Percentiles rank a stretch among this genome's conserved stretches.
Evolutionary conservation across 2,797 vertebrate species (phyloP).

Genomic region (Onychomys torridus): DNA sequence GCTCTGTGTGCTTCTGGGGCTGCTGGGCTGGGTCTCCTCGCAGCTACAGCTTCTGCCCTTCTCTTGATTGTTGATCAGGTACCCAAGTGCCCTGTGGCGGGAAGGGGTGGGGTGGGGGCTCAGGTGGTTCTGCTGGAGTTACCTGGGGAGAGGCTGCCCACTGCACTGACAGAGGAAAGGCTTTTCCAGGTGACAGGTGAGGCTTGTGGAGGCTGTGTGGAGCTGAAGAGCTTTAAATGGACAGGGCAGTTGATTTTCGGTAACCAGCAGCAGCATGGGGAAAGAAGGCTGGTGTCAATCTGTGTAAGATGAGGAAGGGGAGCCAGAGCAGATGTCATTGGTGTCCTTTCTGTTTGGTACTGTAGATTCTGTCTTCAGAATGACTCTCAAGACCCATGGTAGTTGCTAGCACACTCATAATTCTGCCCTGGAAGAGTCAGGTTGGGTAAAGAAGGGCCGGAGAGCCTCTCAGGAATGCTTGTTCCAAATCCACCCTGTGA

Average conservation of each 20-base stretch:
- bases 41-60: slow-evolving; percentile 81
- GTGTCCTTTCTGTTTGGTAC: neutral
- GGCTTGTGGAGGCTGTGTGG: neutral
- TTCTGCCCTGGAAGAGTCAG: neutral
- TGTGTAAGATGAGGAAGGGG: neutral
- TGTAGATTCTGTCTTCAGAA: neutral
- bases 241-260: neutral
- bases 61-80: slow-evolving; percentile 79
- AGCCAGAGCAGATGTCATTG: neutral
- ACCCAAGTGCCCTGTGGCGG: slow-evolving; percentile 45
- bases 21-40: slow-evolving; percentile 84
- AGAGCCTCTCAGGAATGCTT: neutral
- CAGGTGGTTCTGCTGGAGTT: neutral
- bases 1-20: slow-evolving; percentile 83
- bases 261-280: neutral
- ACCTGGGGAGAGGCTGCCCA: neutral
- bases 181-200: neutral
- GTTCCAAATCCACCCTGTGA: neutral
- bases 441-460: neutral
- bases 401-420: neutral
- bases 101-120: slow-evolving; percentile 41
- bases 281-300: neutral
- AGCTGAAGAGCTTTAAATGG: neutral
- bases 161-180: slow-evolving; percentile 13
- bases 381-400: neutral